Base-by-base conservation (phyloP, 2,888 invertebrate genomes). In the Eupithecia abbreviata region DNA sequence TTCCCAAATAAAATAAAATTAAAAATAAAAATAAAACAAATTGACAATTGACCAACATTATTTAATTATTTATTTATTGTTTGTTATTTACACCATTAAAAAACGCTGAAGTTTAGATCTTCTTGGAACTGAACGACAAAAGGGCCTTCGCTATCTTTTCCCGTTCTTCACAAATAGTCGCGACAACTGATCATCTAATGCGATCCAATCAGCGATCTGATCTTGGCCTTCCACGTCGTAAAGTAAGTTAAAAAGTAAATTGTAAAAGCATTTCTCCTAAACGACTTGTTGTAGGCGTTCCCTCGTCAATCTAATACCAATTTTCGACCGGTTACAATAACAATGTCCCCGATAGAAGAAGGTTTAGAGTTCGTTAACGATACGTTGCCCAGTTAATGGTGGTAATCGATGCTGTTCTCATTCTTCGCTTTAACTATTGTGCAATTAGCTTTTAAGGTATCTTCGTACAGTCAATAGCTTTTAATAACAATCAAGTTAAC, bases 321-420 rank as follows among this genome's bases (percentile, higher is more conserved):
- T 80, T 80, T 79, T 73, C 77, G 43, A 79, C 82, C 79, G 80
- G 82, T 81, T 79, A 68, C 77, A 79, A 80, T 80, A 78, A 81
- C 82, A 82, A 84, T 84, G 82, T 82, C 76, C 81, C 83, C 81
- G 84, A 83, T 85, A 84, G 82, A 76, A 80, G 82, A 84, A 83
- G 78, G 82, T 86, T 86, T 75, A 82, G 75, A 82, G 83, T 75
- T 81, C 76, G 81, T 84, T 84, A 83, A 82, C 82, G 79, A 79
- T 75, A 79, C 71, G 79, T 79, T 69, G 79, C 72, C 72, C 79
- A 74, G 81, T 85, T 85, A 84, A 86, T 84, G 81, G 81, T 83
- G 74, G 83, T 83, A 79, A 82, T 78, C 80, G 82, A 79, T 78
- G 82, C 76, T 76, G 79, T 79, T 81, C 84, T 81, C 85, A 84